Evolutionary conservation across 2,797 vertebrate species (phyloP).

Genomic region (Emydoidea blandingii): DNA sequence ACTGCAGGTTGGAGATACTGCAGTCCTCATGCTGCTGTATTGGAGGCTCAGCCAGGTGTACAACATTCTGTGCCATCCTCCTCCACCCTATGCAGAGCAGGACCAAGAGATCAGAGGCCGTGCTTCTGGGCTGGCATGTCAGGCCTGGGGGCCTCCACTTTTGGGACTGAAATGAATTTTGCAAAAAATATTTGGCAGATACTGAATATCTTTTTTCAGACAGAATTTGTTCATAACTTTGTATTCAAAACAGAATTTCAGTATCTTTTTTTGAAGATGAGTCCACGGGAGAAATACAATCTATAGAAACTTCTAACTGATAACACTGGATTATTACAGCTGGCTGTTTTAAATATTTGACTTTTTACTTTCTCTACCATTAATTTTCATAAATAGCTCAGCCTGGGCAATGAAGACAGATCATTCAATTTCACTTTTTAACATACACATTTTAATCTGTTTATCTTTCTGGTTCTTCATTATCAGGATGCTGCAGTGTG

Average conservation of each 20-base stretch:
- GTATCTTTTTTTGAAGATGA: not conserved
- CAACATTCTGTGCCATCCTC: not conserved
- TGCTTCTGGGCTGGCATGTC: not conserved
- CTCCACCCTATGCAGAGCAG: not conserved
- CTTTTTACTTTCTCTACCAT: not conserved
- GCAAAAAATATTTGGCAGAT: not conserved
- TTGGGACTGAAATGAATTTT: not conserved
- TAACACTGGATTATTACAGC: not conserved
- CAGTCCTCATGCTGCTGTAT: not conserved
- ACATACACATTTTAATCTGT: fast-evolving
- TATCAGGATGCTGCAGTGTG: not conserved
- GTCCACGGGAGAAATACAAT: too few species aligned
- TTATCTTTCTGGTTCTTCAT: fast-evolving
- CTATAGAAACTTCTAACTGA: not conserved
- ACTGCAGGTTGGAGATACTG: not conserved
- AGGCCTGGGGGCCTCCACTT: not conserved
- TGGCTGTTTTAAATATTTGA: not conserved
- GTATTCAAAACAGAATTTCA: not conserved
- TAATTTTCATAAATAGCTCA: not conserved
- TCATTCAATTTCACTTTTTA: not conserved
- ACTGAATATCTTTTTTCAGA: not conserved
- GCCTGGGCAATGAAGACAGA: not conserved
- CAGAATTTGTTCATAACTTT: not conserved
- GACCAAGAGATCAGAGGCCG: not conserved
- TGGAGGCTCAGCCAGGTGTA: not conserved